These are phyloP conservation scores for Hemicordylus capensis DNA, from an alignment of 2,113 vertebrate species.

Conservation along the genomic window DNA sequence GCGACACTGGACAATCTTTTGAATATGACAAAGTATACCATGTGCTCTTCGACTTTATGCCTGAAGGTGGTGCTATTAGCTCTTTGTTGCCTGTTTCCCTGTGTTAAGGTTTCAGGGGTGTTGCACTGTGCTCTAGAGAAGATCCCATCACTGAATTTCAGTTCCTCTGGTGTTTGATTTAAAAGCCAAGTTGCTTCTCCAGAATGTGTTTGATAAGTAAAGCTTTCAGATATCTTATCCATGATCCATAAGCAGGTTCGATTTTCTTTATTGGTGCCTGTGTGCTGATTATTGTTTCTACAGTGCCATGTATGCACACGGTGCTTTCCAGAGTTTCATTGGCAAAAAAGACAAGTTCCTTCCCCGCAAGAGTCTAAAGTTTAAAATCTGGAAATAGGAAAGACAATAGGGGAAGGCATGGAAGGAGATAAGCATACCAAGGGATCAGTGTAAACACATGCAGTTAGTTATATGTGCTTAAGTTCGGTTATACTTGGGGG, in stretches of 20 bases:
- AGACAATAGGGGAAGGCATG: background rate
- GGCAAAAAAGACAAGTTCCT: background rate
- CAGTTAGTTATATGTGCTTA: too few relatives aligned
- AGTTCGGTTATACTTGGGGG: too few relatives aligned
- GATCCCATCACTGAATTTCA: background rate
- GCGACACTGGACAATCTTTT: background rate
- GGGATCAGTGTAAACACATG: too few relatives aligned
- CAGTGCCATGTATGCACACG: background rate
- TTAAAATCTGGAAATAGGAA: background rate
- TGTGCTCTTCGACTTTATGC: conserved; percentile 42
- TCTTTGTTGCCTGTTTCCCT: conserved; percentile 24
- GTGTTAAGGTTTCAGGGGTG: background rate
- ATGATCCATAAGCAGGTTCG: background rate
- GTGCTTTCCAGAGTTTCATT: background rate
- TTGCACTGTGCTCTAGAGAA: background rate
- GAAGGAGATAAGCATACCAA: too few relatives aligned
- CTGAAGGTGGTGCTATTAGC: conserved; percentile 67
- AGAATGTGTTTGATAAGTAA: background rate
- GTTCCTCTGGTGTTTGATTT: background rate
- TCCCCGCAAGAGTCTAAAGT: background rate
- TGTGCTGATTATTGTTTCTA: background rate
- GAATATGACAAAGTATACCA: background rate
- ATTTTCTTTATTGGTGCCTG: background rate
- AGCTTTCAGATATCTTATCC: background rate
- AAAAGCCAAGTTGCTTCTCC: background rate